A percentile compares a stretch with the other conserved stretches of the same genome.
phyloP scores from a whole-genome alignment of 2,113 vertebrate genomes.

The Calidris pugnax region DNA sequence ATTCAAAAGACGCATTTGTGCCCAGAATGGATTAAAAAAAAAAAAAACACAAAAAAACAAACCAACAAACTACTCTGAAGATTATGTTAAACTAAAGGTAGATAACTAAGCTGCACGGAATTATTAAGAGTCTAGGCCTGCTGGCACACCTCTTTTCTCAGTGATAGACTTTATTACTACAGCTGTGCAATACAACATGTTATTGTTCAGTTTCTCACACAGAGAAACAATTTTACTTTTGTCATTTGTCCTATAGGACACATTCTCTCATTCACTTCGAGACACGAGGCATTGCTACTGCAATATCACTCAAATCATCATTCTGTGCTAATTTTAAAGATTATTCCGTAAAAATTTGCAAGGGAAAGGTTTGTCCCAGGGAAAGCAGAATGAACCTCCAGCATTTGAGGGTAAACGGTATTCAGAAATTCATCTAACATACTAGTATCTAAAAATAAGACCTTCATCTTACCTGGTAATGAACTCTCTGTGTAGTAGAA shows the following conservation, averaged over 20 bases:
- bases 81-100: background rate
- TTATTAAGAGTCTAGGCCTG: background rate
- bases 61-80: background rate
- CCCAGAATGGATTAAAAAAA: background rate
- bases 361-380: background rate
- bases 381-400: background rate
- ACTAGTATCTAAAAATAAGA: background rate
- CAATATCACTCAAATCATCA: background rate
- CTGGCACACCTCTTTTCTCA: background rate
- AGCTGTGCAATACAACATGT: background rate
- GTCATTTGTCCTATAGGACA: background rate
- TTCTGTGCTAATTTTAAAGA: background rate
- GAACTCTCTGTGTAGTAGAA: slow-evolving; percentile 87
- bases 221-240: background rate
- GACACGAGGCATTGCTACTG: background rate
- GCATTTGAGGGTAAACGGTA: background rate
- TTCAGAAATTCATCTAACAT: background rate
- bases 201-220: background rate
- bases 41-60: background rate
- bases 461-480: slow-evolving; percentile 87
- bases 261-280: background rate
- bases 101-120: background rate
- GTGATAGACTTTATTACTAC: background rate
- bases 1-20: background rate
- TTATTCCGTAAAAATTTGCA: background rate